These are phyloP conservation scores for Tor tambroides DNA, from an alignment of 2,113 vertebrate species.

Conservation along the genomic window DNA sequence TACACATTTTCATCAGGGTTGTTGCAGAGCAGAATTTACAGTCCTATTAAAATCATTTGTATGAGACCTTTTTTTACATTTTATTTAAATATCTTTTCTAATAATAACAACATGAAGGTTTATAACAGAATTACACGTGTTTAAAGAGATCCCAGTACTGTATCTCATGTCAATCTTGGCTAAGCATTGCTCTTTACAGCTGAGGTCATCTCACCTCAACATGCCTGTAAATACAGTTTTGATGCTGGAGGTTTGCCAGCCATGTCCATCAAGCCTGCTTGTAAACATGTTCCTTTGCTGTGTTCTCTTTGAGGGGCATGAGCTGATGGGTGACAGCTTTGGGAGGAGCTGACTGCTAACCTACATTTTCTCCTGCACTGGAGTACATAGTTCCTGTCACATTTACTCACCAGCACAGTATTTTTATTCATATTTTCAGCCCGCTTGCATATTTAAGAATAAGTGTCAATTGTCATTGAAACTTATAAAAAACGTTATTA, in stretches of 20 bases:
- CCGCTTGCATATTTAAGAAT: conserved; percentile 46
- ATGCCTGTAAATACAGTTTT: conserved; percentile 63
- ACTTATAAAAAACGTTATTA: neutral
- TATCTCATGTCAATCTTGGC: conserved; percentile 18
- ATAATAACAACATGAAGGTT: neutral
- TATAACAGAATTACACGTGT: neutral
- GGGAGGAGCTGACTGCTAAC: conserved; percentile 49
- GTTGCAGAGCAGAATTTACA: neutral
- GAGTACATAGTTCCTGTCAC: conserved; percentile 39
- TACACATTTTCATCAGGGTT: neutral
- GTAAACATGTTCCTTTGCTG: conserved; percentile 44
- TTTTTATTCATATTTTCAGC: conserved; percentile 36
- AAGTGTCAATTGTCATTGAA: neutral
- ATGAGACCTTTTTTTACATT: neutral
- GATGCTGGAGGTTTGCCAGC: conserved; percentile 57
- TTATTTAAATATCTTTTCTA: neutral
- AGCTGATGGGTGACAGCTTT: conserved; percentile 50
- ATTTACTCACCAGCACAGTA: conserved; percentile 7
- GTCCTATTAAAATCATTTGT: neutral
- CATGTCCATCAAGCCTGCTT: conserved; percentile 55
- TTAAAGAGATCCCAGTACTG: neutral
- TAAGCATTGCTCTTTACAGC: neutral
- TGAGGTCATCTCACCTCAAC: conserved; percentile 38
- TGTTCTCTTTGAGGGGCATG: conserved; percentile 50
- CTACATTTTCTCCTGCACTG: conserved; percentile 50